Conservation (phyloP, 2,113 vertebrate genomes). For the rabbit (Oryctolagus cuniculus) region mOryCun1.1 NC_091453.1:117130501-117131000, state of each 20-base stretch:
- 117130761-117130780: not conserved
- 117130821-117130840: not conserved
- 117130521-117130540: not conserved
- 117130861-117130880: not conserved
- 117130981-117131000: not conserved
- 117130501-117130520: slow-evolving; percentile 59
- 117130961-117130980: not conserved
- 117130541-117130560: rapidly evolving
- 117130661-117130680: rapidly evolving
- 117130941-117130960: not conserved
- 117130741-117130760: not conserved
- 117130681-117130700: not conserved
- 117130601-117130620: rapidly evolving
- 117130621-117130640: not conserved
- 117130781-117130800: not conserved
- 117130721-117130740: not conserved
- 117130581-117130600: not conserved
- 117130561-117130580: rapidly evolving
- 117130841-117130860: not conserved
- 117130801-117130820: not conserved
- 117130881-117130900: not conserved
- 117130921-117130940: not conserved
- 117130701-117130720: not conserved
- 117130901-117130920: not conserved
- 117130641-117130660: not conserved